phyloP scores from a whole-genome alignment of 2,797 vertebrate species.

The Anniella stebbinsi region DNA sequence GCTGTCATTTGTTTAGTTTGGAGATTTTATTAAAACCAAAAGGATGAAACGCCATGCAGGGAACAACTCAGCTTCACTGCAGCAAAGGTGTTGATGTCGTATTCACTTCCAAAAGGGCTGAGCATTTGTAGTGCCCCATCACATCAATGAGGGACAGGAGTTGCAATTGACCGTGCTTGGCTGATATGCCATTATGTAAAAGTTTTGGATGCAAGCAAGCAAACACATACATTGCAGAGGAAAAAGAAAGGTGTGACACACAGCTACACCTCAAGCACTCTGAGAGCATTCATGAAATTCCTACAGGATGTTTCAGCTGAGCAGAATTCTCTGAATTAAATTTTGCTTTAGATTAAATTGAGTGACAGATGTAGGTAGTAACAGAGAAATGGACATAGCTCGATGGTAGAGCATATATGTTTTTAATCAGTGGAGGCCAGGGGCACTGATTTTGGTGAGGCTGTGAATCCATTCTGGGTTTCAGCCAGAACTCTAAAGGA shows the following conservation, averaged over 20 bases:
- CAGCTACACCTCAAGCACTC: not conserved
- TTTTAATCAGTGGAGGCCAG: no score
- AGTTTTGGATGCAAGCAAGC: not conserved
- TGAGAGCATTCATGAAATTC: no score
- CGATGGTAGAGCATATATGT: no score
- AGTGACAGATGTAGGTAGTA: not conserved
- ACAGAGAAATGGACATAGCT: not conserved
- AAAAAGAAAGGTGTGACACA: not conserved
- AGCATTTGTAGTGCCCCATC: slow-evolving; percentile 5
- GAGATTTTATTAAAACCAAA: slow-evolving; percentile 42
- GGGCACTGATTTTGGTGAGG: no score
- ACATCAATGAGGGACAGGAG: slow-evolving; percentile 38
- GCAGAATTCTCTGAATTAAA: no score
- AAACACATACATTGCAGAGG: slow-evolving; percentile 15
- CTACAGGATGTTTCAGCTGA: not conserved
- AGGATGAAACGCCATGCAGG: slow-evolving; percentile 36
- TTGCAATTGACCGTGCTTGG: slow-evolving; percentile 38
- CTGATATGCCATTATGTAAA: slow-evolving; percentile 26
- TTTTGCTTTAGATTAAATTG: not conserved
- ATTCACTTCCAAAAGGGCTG: slow-evolving; percentile 35
- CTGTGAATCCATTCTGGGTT: no score
- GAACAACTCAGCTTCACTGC: slow-evolving; percentile 3
- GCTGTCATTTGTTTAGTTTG: slow-evolving; percentile 33
- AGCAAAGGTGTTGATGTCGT: slow-evolving; percentile 16
- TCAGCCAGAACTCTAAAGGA: no score